phyloP scores from a whole-genome alignment of 1,140 invertebrate genomes.

The Centruroides vittatus region DNA sequence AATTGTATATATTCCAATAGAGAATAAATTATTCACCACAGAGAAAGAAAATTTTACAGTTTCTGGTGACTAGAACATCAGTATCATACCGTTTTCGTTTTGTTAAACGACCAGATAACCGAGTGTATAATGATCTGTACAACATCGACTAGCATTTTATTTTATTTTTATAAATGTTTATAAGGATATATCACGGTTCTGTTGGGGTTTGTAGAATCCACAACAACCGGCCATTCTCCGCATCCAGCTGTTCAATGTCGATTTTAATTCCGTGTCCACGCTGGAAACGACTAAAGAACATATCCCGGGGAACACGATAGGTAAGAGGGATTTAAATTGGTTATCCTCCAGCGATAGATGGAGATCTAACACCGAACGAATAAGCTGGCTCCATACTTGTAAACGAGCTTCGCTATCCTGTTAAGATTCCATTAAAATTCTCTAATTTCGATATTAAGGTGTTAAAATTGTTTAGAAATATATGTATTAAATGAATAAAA shows the following conservation, averaged over 20 bases:
- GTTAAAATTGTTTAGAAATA: too few relatives aligned
- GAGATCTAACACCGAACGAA: conserved; percentile 43
- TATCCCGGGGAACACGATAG: conserved; percentile 44
- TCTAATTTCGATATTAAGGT: too few relatives aligned
- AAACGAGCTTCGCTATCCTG: conserved; percentile 48
- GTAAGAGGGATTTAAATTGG: conserved; percentile 42
- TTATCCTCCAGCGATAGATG: conserved; percentile 39
- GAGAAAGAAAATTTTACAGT: too few relatives aligned
- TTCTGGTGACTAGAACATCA: too few relatives aligned
- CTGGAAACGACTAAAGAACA: conserved; percentile 45
- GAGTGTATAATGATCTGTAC: too few relatives aligned
- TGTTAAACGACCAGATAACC: too few relatives aligned
- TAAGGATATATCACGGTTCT: too few relatives aligned
- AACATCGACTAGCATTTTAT: too few relatives aligned
- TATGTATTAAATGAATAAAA: neutral
- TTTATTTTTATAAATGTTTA: too few relatives aligned
- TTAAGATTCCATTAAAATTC: conserved; percentile 1
- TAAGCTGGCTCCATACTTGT: conserved; percentile 47
- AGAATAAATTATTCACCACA: too few relatives aligned
- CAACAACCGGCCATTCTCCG: conserved; percentile 35
- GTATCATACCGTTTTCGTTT: too few relatives aligned
- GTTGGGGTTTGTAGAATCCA: neutral
- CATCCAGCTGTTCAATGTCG: conserved; percentile 42
- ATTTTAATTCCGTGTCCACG: conserved; percentile 40
- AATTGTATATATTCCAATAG: too few relatives aligned